Evolutionary conservation across 1,140 invertebrate species (phyloP).

Genomic region (Scaptomyza hsui): DNA sequence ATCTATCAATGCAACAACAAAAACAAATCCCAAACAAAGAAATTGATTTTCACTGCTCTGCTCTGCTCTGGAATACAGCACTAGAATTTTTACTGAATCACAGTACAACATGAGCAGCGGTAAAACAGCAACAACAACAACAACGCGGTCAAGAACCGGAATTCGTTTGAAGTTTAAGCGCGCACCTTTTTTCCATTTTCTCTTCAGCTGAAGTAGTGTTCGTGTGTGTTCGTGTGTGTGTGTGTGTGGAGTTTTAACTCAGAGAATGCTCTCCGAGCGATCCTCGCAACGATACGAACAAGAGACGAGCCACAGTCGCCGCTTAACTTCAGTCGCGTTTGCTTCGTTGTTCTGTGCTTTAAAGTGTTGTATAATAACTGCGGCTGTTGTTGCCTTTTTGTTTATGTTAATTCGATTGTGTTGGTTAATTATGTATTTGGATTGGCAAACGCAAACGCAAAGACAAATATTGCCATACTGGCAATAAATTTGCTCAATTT

Average conservation of each 20-base stretch:
- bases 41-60: constrained; percentile 76
- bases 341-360: constrained; percentile 23
- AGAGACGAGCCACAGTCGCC: constrained; percentile 24
- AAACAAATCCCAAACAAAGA: constrained; percentile 55
- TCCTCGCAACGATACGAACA: constrained; percentile 4
- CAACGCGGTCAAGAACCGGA: constrained; percentile 61
- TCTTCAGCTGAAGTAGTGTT: constrained; percentile 3
- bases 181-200: constrained; percentile 42
- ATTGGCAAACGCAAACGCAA: constrained; percentile 22
- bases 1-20: constrained; percentile 44
- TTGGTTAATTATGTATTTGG: constrained; percentile 64
- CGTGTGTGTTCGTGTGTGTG: constrained; percentile 22
- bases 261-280: constrained; percentile 1
- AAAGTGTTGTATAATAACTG: too few species aligned
- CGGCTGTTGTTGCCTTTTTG: constrained; percentile 48
- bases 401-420: constrained; percentile 72
- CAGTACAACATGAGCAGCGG: constrained; percentile 50
- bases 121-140: constrained; percentile 21
- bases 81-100: constrained; percentile 67
- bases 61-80: constrained; percentile 45
- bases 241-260: constrained; percentile 20
- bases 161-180: constrained; percentile 74
- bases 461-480: constrained; percentile 48
- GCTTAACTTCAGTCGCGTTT: constrained; percentile 59
- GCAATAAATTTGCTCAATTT: constrained; percentile 71